Base-by-base conservation (phyloP, 1,140 invertebrate genomes). In the Cotesia glomerata region DNA sequence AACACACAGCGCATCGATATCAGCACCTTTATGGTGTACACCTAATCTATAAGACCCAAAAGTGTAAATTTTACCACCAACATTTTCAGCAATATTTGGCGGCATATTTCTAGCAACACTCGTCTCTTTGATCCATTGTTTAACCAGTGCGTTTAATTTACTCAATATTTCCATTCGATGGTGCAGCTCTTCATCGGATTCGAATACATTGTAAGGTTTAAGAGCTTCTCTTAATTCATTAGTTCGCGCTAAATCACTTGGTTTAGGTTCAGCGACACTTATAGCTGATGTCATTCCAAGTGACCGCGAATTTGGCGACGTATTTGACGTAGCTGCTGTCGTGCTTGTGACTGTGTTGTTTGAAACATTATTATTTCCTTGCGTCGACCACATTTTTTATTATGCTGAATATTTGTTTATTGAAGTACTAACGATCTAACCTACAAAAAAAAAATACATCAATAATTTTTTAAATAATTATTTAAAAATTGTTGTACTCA, bases 1-100 rank as follows among this genome's bases (percentile, higher is more conserved):
- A 45, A 99, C 97, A 88, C 97, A 99, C 0, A 99, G 85, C 0
- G 98, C 98, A 89, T 99, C 98, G 82, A 99, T 99, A 92, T 99
- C 98, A 79, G 98, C 98, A 56, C 98, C 97, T 90, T 94, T 93
- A 79, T 95, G 97, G 85, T 99, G 97, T n/a, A 99, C 93, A 70
- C 93, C 94, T 76, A 95, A 86, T 75, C 93, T 89, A 80, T 95
- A 99, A 64, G 98, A 99, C 61, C 98, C 98, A 89, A 99, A 99
- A 34, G 98, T 99, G 81, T 97, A 99, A 72, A 99, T 97, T 88
- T 99, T 99, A 4, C 98, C 98, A 61, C 98, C 97, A 75, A 98
- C 92, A 81, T 92, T 91, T 73, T 95, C 94, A 5, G 95, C 94
- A 0, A 95, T 91, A 80, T 91, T 93, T 75, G 91, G 89, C 5